Evolutionary conservation across 1,140 invertebrate species (phyloP).

Genomic region (Dryas iulia): DNA sequence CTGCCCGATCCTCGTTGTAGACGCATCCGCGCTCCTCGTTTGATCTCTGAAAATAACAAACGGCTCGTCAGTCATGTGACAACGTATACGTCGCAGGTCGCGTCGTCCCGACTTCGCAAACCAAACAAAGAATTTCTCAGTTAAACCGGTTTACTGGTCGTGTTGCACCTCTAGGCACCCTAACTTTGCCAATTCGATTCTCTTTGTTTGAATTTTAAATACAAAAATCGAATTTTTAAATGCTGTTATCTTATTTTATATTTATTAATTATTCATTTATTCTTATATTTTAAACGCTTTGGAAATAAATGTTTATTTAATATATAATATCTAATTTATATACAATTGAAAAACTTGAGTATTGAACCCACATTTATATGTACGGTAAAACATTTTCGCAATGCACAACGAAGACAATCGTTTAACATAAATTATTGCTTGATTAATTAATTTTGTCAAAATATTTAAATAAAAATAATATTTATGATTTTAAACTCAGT

Average conservation of each 20-base stretch:
- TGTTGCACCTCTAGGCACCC: conserved; percentile 61
- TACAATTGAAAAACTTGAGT: not conserved
- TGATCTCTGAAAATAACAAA: conserved; percentile 60
- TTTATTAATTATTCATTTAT: too few species aligned
- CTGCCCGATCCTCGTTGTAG: conserved; percentile 49
- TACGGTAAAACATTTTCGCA: not conserved
- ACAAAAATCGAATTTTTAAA: not conserved
- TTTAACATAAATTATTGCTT: too few species aligned
- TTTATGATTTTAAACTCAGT: too few species aligned
- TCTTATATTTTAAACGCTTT: too few species aligned
- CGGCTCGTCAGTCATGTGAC: conserved; percentile 45
- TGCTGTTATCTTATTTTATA: not conserved
- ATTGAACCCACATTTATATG: not conserved
- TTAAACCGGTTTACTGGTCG: conserved; percentile 64
- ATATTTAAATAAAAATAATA: too few species aligned
- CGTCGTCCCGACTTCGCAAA: conserved; percentile 54
- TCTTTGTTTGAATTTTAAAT: conserved; percentile 49
- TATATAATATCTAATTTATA: too few species aligned
- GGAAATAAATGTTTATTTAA: too few species aligned
- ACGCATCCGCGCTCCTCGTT: conserved; percentile 52
- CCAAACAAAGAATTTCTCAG: conserved; percentile 68
- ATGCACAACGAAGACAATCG: too few species aligned
- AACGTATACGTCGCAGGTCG: conserved; percentile 40
- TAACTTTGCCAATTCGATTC: conserved; percentile 63
- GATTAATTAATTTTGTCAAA: too few species aligned